Evolutionary conservation across 2,113 vertebrate genomes (phyloP).

Genomic region (Boleophthalmus pectinirostris): DNA sequence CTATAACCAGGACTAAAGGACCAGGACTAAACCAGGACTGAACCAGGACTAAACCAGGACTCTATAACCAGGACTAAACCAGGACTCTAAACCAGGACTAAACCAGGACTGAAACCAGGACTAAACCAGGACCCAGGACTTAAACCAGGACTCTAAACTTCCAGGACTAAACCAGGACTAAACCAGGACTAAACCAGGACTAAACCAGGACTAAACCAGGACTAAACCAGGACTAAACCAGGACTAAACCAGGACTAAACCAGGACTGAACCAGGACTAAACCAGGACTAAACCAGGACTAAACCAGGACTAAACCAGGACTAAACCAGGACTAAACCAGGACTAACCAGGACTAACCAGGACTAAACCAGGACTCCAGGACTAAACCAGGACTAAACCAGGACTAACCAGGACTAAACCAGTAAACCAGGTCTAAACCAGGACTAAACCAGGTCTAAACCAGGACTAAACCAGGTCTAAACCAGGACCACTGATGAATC

Average conservation of each 20-base stretch:
- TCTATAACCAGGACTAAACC: background rate
- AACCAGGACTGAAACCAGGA: too few species aligned
- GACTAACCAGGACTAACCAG: background rate
- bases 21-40: too few species aligned
- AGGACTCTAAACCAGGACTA: too few species aligned
- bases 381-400: background rate
- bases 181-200: too few species aligned
- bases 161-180: background rate
- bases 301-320: background rate
- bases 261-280: background rate
- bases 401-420: too few species aligned
- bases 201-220: too few species aligned
- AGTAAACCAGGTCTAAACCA: too few species aligned
- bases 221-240: background rate
- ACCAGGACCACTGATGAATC: too few species aligned
- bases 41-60: background rate
- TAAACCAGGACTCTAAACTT: background rate
- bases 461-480: too few species aligned
- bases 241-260: background rate
- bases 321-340: background rate
- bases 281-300: background rate
- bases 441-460: too few species aligned
- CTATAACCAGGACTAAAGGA: too few species aligned
- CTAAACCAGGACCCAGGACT: background rate
- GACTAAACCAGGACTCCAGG: background rate